Percentiles rank a stretch among this genome's conserved stretches.
Evolutionary conservation across 2,797 vertebrate genomes (phyloP).

Genomic region (Sebastiscus tertius): DNA sequence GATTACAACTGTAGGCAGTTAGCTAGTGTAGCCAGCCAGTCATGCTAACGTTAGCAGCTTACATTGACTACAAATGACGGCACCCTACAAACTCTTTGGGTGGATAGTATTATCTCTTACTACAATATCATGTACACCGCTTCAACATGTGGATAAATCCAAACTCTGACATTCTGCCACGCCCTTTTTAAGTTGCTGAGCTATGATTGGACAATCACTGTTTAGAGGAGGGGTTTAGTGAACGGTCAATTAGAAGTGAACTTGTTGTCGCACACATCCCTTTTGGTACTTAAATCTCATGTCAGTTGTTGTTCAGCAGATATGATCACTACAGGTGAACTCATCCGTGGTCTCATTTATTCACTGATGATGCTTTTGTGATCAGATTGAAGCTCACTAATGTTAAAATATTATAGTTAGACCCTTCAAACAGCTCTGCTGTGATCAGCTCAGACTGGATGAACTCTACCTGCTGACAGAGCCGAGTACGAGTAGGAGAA

Average conservation of each 20-base stretch:
- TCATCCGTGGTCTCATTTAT: constrained; percentile 65
- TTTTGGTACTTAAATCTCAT: not conserved
- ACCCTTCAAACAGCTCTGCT: constrained; percentile 58
- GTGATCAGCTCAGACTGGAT: constrained; percentile 51
- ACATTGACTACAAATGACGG: not conserved
- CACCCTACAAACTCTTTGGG: not conserved
- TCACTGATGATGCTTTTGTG: constrained; percentile 19
- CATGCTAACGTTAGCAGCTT: not conserved
- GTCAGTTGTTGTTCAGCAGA: not conserved
- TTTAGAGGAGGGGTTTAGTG: not conserved
- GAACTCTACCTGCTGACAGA: constrained; percentile 55
- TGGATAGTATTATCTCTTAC: not conserved
- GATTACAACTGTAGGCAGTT: not conserved
- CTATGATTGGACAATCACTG: not conserved
- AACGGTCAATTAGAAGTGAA: not conserved
- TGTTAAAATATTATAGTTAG: not conserved
- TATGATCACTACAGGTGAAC: not conserved
- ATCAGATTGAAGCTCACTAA: constrained; percentile 1
- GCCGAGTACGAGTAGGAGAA: constrained; percentile 28
- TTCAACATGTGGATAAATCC: not conserved
- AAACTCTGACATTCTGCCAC: not conserved
- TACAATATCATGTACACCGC: not conserved
- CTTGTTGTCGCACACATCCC: not conserved
- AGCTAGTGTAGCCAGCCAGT: not conserved
- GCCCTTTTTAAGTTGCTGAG: not conserved